A percentile compares a stretch with the other conserved stretches of the same genome.
phyloP scores from a whole-genome alignment of 2,113 vertebrate genomes.

The Notarius quadriscutis region DNA sequence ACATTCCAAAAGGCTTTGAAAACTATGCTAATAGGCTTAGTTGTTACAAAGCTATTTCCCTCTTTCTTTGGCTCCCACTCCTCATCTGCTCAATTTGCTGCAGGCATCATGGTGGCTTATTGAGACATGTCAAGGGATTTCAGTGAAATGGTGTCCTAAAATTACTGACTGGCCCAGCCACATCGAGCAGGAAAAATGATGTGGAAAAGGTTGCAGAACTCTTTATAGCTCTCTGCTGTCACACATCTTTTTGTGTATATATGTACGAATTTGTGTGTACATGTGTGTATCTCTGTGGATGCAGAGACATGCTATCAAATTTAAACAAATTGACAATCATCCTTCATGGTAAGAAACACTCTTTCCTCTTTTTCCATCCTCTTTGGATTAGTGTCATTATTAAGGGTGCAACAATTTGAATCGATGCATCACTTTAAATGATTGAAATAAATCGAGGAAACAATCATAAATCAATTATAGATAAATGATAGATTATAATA shows the following conservation, averaged over 20 bases:
- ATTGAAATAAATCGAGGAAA: not conserved
- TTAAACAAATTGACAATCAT: constrained; percentile 1
- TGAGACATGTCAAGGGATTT: constrained; percentile 53
- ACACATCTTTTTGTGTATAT: constrained; percentile 1
- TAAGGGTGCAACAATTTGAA: not conserved
- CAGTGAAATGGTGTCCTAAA: constrained; percentile 45
- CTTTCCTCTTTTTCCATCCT: not conserved
- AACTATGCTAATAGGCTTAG: constrained; percentile 61
- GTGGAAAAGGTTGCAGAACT: constrained; percentile 13
- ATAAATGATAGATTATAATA: not conserved
- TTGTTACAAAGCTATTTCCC: constrained; percentile 53
- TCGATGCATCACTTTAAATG: not conserved
- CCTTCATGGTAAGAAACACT: not conserved
- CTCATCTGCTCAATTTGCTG: constrained; percentile 52
- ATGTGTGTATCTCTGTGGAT: not conserved
- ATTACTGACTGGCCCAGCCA: constrained; percentile 46
- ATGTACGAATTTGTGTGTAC: not conserved
- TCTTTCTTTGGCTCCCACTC: constrained; percentile 41
- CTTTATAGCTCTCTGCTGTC: constrained; percentile 19
- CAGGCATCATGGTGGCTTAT: constrained; percentile 55
- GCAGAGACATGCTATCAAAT: not conserved
- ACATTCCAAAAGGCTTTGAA: constrained; percentile 56
- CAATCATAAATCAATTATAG: not conserved
- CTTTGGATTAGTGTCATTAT: not conserved
- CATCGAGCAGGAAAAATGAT: constrained; percentile 3